Base-by-base conservation (phyloP, 2,888 invertebrate species). In the Acanthosoma haemorrhoidale region DNA sequence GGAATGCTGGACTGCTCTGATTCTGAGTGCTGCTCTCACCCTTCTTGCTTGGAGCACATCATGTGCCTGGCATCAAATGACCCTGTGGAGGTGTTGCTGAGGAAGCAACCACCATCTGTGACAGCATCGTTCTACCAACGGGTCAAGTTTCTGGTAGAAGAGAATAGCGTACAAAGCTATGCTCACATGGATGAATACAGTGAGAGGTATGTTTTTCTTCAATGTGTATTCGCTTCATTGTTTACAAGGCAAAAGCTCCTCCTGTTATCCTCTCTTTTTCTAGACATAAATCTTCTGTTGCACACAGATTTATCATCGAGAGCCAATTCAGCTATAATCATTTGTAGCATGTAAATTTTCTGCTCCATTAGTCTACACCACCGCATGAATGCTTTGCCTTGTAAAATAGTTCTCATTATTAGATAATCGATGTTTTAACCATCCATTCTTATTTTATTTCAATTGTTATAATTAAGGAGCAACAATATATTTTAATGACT, bases 1-100 rank as follows among this genome's bases (percentile, higher is more conserved):
- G 97, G 97, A 76, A 91, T 98, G 87, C 87, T 89, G 77, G 99
- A 99, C 85, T 99, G 99, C 83, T 93, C 95, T 75, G 99, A 99
- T 83, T 95, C 96, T 80, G 98, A 98, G 82, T 99, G 99, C 83
- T 99, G 99, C 81, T 89, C 89, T 75, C 90, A 91, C 78, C 86
- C 89, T 18, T 87, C 88, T 75, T 97, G 97, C 82, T 84, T 88
- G 60, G 92, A 93, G 78, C 92, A 93, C 82, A 89, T 94, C 78
- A 93, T 96, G 90, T 99, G 98, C 83, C 87, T 94, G 78, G 91
- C 94, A 25, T 95, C 96, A 77, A 94, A 95, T 79, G 95, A 97
- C 80, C 99, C 99, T 0, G 92, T 94, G 16, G 96, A 97, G 80
- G 96, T 99, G 15, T 85, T 99, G 34, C 86, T 97, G 6, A 87